A percentile compares a stretch with the other conserved stretches of the same genome.
Conservation (phyloP, 23 tunicate species). For the Oikopleura vanhoeffeni region DNA sequence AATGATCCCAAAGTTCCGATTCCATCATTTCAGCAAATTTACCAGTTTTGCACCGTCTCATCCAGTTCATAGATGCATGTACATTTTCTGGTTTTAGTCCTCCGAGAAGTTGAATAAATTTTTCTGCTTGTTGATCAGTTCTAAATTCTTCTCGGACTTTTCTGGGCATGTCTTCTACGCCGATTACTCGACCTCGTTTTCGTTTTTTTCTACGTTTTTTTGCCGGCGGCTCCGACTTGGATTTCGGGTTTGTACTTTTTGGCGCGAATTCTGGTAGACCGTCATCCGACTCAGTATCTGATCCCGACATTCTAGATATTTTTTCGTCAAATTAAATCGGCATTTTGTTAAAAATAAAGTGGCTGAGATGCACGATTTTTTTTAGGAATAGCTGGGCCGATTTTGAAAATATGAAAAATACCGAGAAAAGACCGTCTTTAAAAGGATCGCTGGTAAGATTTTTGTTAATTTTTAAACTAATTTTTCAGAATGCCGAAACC, state of each 20-base stretch:
- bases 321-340: too few species aligned
- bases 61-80: not conserved
- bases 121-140: slow-evolving; percentile 10
- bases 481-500: too few species aligned
- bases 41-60: slow-evolving; percentile 15
- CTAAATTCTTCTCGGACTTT: slow-evolving; percentile 12
- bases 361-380: too few species aligned
- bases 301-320: too few species aligned
- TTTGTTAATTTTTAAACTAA: too few species aligned
- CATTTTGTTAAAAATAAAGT: too few species aligned
- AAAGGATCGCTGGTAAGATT: too few species aligned
- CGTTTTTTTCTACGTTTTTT: slow-evolving; percentile 1
- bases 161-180: slow-evolving; percentile 5
- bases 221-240: not conserved
- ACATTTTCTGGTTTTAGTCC: slow-evolving; percentile 9
- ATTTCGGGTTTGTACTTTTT: not conserved
- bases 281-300: too few species aligned
- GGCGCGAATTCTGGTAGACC: too few species aligned
- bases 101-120: not conserved
- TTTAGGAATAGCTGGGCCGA: too few species aligned
- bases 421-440: too few species aligned
- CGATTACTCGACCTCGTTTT: slow-evolving; percentile 5
- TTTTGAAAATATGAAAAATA: too few species aligned
- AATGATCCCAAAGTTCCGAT: slow-evolving; percentile 10
- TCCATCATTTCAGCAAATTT: slow-evolving; percentile 14